Base-by-base conservation (phyloP, 2,113 vertebrate genomes). In the Numida meleagris region DNA sequence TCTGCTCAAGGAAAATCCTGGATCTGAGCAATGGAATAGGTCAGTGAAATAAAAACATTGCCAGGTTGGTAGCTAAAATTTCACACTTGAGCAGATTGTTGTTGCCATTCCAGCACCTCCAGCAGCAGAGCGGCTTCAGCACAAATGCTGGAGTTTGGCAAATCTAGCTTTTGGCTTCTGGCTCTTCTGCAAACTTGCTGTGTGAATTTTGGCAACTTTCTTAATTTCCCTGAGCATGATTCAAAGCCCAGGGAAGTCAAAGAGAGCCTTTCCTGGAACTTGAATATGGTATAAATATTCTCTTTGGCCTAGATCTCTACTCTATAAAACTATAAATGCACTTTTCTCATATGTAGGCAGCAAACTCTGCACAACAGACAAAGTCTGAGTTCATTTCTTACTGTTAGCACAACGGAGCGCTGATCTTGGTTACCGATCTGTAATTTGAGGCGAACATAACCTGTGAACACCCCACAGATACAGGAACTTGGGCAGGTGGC, bases 21-120 rank as follows among this genome's bases (percentile, higher is more conserved):
- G 78, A 82, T 94, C 24, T 94, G 92, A 93, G 88, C 93, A 95
- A 4, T 38, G 67, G 79, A 86, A 46, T 10, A 80, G 96, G 79
- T 70, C 92, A 88, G 79, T 48, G 85, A 73, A 13, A 50, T 25
- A 24, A 40, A 83, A 87, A 61, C 75, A 20, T 1, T 86, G 82
- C 92, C 86, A 88, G 75, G 67, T 38, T 95, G 90, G 90, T 86
- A 95, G 95, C 1, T 25, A 58, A 63, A 66, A 50, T 91, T 93
- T 95, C 72, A 45, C 90, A 88, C 82, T 70, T 0, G 2, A 88
- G 86, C 95, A 95, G 93, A 94, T 94, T 94, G 90, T 89, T 80
- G 92, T 33, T 94, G 90, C 86, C 90, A 59, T 83, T 89, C 85
- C 88, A 94, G 92, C 72, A 91, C 88, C 93, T 95, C 87, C 82